Conservation (phyloP, 1,140 invertebrate species). For the Fragariocoptes setiger region DNA sequence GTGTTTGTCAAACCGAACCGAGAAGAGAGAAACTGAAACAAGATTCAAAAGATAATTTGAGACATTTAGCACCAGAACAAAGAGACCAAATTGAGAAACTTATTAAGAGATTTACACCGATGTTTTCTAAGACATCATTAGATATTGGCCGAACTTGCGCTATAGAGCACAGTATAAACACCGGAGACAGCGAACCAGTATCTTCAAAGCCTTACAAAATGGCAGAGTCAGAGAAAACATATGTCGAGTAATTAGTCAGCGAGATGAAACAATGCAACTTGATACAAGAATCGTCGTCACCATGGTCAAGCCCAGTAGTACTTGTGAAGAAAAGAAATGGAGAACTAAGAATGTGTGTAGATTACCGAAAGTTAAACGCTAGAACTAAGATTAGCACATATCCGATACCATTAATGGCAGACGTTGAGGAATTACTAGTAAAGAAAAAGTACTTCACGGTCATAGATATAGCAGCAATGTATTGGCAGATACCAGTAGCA, state of each 20-base stretch:
- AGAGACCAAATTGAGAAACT: too few species aligned
- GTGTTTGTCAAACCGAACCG: too few species aligned
- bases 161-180: too few species aligned
- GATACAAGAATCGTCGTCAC: conserved; percentile 13
- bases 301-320: conserved; percentile 19
- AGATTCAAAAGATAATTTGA: too few species aligned
- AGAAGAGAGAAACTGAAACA: too few species aligned
- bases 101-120: too few species aligned
- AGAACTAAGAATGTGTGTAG: conserved; percentile 16
- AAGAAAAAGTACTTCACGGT: conserved; percentile 16
- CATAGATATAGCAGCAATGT: conserved; percentile 20
- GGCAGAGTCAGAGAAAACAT: conserved; percentile 2
- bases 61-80: too few species aligned
- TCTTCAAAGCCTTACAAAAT: conserved; percentile 1
- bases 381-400: conserved; percentile 18
- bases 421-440: conserved; percentile 17
- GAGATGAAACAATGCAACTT: conserved; percentile 14
- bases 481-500: conserved; percentile 17
- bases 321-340: conserved; percentile 20
- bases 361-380: conserved; percentile 19
- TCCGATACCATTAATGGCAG: conserved; percentile 20
- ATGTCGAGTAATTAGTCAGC: conserved; percentile 9
- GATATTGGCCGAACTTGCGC: too few species aligned
- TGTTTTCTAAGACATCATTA: too few species aligned
- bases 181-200: too few species aligned